Percentiles rank a stretch among this genome's conserved stretches.
These are phyloP conservation scores for Oceanodroma leucorhoa DNA, from an alignment of 2,797 vertebrate genomes.

Conservation along the genomic window DNA sequence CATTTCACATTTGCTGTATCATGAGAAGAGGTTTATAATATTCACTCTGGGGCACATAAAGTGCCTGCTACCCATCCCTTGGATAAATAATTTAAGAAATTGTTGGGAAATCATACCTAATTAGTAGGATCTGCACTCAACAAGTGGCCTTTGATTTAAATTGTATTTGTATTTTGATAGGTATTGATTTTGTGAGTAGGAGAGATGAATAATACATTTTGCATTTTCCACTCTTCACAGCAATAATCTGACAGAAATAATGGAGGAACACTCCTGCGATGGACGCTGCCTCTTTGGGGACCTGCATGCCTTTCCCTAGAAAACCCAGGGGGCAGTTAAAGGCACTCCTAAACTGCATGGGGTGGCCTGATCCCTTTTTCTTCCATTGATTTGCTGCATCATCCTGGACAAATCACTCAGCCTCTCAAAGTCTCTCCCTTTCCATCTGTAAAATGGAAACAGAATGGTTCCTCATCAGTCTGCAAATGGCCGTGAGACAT, in stretches of 20 bases:
- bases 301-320: not conserved
- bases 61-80: constrained; percentile 42
- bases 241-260: constrained; percentile 41
- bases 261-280: not conserved
- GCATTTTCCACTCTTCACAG: constrained; percentile 21
- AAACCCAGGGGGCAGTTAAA: constrained; percentile 2
- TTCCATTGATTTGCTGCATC: constrained; percentile 6
- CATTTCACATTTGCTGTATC: constrained; percentile 49
- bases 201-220: constrained; percentile 63
- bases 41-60: constrained; percentile 46
- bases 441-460: not conserved
- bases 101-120: constrained; percentile 63
- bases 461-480: not conserved
- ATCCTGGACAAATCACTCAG: not conserved
- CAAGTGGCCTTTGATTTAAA: constrained; percentile 66
- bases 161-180: constrained; percentile 68
- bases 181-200: constrained; percentile 60
- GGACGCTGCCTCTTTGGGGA: constrained; percentile 2
- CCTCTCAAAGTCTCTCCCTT: not conserved
- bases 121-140: constrained; percentile 61
- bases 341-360: not conserved
- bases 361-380: not conserved
- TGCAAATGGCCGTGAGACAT: rapidly evolving
- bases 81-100: constrained; percentile 72
- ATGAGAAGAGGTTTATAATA: constrained; percentile 48